These are phyloP conservation scores for Embidobia sp. DNA, from an alignment of 2,888 invertebrate species.

Conservation along the genomic window DNA sequence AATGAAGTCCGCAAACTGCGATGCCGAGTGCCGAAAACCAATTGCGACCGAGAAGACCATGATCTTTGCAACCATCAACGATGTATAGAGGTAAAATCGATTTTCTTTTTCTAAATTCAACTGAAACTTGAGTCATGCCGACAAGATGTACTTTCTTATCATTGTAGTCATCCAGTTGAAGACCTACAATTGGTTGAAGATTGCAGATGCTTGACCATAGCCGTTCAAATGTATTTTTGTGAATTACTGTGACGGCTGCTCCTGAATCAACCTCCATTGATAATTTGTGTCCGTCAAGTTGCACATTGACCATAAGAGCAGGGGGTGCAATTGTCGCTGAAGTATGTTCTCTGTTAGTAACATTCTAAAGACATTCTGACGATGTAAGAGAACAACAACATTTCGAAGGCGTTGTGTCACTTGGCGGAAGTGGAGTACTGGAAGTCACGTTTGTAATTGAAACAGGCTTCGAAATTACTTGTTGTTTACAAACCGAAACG, in stretches of 20 bases:
- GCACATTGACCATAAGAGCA: not conserved
- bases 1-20: not conserved
- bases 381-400: not conserved
- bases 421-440: not conserved
- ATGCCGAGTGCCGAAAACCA: conserved; percentile 29
- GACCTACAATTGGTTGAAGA: not conserved
- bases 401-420: not conserved
- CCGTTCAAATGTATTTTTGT: not conserved
- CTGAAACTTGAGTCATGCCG: not conserved
- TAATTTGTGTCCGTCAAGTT: not conserved
- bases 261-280: conserved; percentile 15
- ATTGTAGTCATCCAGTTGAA: conserved; percentile 16
- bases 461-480: not conserved
- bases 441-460: not conserved
- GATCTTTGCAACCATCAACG: conserved; percentile 32
- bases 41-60: conserved; percentile 19
- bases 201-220: not conserved
- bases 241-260: conserved; percentile 3
- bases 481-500: not conserved
- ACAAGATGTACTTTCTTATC: conserved; percentile 6
- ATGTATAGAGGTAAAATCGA: conserved; percentile 7
- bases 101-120: not conserved
- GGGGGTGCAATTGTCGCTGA: not conserved
- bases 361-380: not conserved
- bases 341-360: not conserved